phyloP scores from a whole-genome alignment of 1,140 invertebrate genomes.

The Ips typographus region DNA sequence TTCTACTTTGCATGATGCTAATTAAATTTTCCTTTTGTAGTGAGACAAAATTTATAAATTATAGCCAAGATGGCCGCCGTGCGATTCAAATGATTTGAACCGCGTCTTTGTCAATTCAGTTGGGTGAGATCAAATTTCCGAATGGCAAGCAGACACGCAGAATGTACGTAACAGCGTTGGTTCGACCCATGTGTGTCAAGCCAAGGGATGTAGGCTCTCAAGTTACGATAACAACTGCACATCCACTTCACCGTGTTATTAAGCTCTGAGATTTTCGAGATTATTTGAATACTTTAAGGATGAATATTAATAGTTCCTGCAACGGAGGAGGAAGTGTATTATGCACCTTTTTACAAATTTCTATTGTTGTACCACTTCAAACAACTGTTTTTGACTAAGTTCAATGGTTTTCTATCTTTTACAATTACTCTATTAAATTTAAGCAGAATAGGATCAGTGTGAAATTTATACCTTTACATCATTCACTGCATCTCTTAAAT shows the following conservation, averaged over 20 bases:
- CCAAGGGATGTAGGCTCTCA: constrained; percentile 35
- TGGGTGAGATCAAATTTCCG: not conserved
- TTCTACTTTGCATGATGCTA: not conserved
- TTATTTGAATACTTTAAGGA: constrained; percentile 24
- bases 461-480: too few species aligned
- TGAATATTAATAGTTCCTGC: constrained; percentile 12
- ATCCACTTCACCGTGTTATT: constrained; percentile 18
- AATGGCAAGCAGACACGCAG: constrained; percentile 21
- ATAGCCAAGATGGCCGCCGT: not conserved
- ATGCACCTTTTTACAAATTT: too few species aligned
- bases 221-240: constrained; percentile 26
- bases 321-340: not conserved
- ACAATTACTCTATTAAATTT: too few species aligned
- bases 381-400: too few species aligned
- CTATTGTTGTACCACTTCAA: too few species aligned
- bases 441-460: too few species aligned
- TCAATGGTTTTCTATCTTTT: too few species aligned
- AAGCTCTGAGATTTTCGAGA: constrained; percentile 24
- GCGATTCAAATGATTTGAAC: not conserved
- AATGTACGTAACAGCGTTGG: constrained; percentile 21
- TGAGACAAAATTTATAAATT: not conserved
- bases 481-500: too few species aligned
- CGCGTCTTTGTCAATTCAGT: not conserved
- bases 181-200: constrained; percentile 36
- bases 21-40: not conserved